A percentile compares a stretch with the other conserved stretches of the same genome.
Conservation (phyloP, 2,797 vertebrate species). For the Acomys russatus region DNA sequence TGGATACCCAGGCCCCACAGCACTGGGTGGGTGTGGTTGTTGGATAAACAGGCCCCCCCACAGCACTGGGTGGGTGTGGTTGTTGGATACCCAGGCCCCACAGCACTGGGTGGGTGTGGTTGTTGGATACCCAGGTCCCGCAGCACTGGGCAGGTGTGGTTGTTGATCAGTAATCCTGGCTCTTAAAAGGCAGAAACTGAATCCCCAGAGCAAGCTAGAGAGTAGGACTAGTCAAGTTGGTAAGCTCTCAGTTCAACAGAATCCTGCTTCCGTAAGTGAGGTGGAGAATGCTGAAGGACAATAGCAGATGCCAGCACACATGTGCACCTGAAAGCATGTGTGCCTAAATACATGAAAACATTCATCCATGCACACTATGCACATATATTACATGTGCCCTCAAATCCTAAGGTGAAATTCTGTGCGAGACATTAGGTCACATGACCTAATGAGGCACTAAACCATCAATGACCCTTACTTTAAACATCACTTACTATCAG, state of each 20-base stretch:
- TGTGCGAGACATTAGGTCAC: neutral
- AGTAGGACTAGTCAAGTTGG: too few relatives aligned
- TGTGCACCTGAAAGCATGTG: neutral
- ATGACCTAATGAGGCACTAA: neutral
- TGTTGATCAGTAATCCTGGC: neutral
- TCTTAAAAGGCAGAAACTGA: neutral
- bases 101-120: neutral
- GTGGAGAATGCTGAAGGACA: neutral
- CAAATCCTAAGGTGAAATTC: neutral
- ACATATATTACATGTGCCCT: neutral
- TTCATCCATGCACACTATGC: neutral
- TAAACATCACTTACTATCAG: neutral
- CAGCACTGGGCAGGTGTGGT: neutral
- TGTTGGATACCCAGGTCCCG: neutral
- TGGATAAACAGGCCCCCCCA: neutral
- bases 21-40: too few relatives aligned
- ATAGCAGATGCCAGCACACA: neutral
- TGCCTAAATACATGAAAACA: too few relatives aligned
- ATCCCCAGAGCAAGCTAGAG: neutral
- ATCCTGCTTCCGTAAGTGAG: neutral
- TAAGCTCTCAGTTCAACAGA: neutral
- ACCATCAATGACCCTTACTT: neutral
- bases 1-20: neutral
- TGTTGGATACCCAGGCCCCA: neutral
- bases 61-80: neutral